Percentiles rank a stretch among this genome's conserved stretches.
These are phyloP conservation scores for Miltochrista miniata DNA, from an alignment of 2,888 invertebrate genomes.

Conservation along the genomic window DNA sequence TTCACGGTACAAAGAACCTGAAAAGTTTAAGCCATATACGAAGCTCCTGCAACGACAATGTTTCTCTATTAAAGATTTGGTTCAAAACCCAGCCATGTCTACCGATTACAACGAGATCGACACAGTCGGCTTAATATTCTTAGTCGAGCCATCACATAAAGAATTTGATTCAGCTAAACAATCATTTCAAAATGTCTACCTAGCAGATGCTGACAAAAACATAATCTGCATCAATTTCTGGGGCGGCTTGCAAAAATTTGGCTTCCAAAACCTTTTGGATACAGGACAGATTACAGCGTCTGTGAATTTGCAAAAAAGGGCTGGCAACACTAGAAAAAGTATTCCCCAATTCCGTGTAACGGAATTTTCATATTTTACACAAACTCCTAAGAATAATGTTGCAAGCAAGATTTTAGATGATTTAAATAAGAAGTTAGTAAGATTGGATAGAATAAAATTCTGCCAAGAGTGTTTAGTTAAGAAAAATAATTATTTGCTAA, in stretches of 20 bases:
- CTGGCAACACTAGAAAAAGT: conserved; percentile 73
- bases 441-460: conserved; percentile 45
- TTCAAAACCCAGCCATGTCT: conserved; percentile 43
- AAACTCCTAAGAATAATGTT: conserved; percentile 81
- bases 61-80: conserved; percentile 74
- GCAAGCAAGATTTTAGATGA: conserved; percentile 72
- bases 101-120: conserved; percentile 88
- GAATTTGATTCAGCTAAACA: conserved; percentile 62
- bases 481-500: conserved; percentile 55
- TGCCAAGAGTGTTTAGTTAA: conserved; percentile 57
- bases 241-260: conserved; percentile 77
- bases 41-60: conserved; percentile 60
- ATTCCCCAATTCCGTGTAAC: conserved; percentile 85
- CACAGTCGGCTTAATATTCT: conserved; percentile 87
- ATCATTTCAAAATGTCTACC: conserved; percentile 82
- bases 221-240: conserved; percentile 82
- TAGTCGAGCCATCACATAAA: conserved; percentile 74
- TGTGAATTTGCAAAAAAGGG: conserved; percentile 85
- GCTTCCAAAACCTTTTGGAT: conserved; percentile 81
- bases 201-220: conserved; percentile 81
- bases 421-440: conserved; percentile 58
- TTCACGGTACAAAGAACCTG: conserved; percentile 47
- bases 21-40: conserved; percentile 33
- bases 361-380: conserved; percentile 85
- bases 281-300: conserved; percentile 83